Evolutionary conservation across 1,140 invertebrate genomes (phyloP).

Genomic region (Phthorimaea operculella): DNA sequence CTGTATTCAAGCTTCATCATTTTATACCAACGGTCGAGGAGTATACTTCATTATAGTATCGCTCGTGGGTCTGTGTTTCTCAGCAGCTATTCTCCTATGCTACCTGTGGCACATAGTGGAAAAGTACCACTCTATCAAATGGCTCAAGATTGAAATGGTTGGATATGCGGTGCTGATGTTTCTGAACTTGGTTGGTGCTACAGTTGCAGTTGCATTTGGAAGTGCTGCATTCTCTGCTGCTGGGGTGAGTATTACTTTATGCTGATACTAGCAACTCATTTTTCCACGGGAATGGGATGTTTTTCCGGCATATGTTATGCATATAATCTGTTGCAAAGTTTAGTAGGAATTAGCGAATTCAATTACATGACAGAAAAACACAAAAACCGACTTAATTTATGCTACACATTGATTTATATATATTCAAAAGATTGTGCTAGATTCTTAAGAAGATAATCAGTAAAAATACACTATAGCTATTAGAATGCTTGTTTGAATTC

Average conservation of each 20-base stretch:
- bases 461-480: too few species aligned
- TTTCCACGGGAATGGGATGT: too few species aligned
- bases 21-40: conserved; percentile 69
- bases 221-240: conserved; percentile 72
- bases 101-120: conserved; percentile 89
- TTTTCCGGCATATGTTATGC: too few species aligned
- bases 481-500: too few species aligned
- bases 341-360: too few species aligned
- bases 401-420: too few species aligned
- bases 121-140: conserved; percentile 84
- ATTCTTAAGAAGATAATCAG: too few species aligned
- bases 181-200: conserved; percentile 78
- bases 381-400: too few species aligned
- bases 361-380: too few species aligned
- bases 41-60: conserved; percentile 85
- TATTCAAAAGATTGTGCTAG: too few species aligned
- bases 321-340: too few species aligned
- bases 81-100: conserved; percentile 77
- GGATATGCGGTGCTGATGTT: conserved; percentile 75
- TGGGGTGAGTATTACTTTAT: conserved; percentile 70
- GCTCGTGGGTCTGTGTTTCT: conserved; percentile 83
- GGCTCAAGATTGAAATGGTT: conserved; percentile 85
- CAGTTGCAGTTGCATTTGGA: conserved; percentile 73
- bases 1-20: conserved; percentile 75
- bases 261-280: too few species aligned